Evolutionary conservation across 2,888 invertebrate genomes (phyloP), one percentile per base, ranked within the genome.

Genomic region (Gymnosoma rotundatum): DNA sequence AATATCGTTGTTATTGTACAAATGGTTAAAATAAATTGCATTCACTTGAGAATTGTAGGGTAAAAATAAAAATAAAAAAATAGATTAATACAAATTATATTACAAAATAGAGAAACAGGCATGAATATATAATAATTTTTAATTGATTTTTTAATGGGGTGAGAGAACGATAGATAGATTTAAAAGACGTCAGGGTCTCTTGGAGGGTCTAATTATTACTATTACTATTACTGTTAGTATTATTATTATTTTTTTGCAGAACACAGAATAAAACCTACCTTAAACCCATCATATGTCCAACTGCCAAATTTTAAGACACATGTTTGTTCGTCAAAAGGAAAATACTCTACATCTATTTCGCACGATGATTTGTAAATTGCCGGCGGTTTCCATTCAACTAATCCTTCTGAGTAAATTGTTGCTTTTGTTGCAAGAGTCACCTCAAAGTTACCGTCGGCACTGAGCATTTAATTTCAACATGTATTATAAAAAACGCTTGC

Each of bases 281-380:
- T 97, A 94, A 97, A 97, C 93, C 98, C 98, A 93, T 98, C 98
- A 95, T 98, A 98, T 92, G 98, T 98, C 98, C 98, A 98, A 94
- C 97, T 97, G 94, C 98, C 98, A 94, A 98, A 96, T 95, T 98
- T 98, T 95, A 98, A 96, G 93, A 97, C 96, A 94, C 98, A 98
- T 93, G 97, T 97, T 95, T 98, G 98, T 94, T 97, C 96, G 94
- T 98, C 98, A 95, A 97, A 98, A 92, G 98, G 97, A 95, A 98
- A 98, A 95, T 97, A 97, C 94, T 97, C 97, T 94, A 97, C 97
- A 95, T 97, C 97, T 94, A 97, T 97, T 93, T 97, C 96, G 95
- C 97, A 97, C 93, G 97, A 97, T 93, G 98, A 98, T 94, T 98
- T 98, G 96, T 98, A 98, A 93, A 98, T 98, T 93, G 98, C 98